phyloP scores from a whole-genome alignment of 2,113 vertebrate species.

The Haemorhous mexicanus region DNA sequence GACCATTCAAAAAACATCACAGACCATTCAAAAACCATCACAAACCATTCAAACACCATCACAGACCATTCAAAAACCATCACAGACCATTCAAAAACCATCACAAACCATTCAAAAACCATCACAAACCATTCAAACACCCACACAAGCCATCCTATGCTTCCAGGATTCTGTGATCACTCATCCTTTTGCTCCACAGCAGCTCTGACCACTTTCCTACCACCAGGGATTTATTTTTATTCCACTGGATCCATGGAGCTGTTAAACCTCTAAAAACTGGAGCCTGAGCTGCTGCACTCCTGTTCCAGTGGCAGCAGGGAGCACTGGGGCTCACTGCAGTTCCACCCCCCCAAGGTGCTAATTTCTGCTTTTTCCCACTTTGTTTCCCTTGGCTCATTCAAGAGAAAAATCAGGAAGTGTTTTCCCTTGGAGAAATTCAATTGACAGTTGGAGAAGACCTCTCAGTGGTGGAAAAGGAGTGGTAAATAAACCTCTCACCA shows the following conservation, averaged over 20 bases:
- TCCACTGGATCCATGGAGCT: not conserved
- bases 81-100: too few relatives aligned
- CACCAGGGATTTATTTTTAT: not conserved
- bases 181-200: not conserved
- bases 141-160: not conserved
- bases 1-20: fast-evolving
- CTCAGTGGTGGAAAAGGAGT: not conserved
- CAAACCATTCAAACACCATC: not conserved
- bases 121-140: too few relatives aligned
- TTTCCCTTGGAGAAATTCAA: not conserved
- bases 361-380: not conserved
- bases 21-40: too few relatives aligned
- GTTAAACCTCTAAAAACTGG: not conserved
- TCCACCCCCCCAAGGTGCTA: not conserved
- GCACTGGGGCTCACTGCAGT: not conserved
- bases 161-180: not conserved
- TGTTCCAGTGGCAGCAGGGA: not conserved
- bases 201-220: not conserved
- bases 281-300: not conserved
- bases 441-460: not conserved
- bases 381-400: not conserved
- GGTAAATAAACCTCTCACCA: not conserved
- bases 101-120: not conserved
- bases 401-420: not conserved
- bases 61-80: too few relatives aligned